Percentiles rank a stretch among this genome's conserved stretches.
These are phyloP conservation scores for Oplegnathus fasciatus DNA, from an alignment of 2,113 vertebrate species.

Conservation along the genomic window DNA sequence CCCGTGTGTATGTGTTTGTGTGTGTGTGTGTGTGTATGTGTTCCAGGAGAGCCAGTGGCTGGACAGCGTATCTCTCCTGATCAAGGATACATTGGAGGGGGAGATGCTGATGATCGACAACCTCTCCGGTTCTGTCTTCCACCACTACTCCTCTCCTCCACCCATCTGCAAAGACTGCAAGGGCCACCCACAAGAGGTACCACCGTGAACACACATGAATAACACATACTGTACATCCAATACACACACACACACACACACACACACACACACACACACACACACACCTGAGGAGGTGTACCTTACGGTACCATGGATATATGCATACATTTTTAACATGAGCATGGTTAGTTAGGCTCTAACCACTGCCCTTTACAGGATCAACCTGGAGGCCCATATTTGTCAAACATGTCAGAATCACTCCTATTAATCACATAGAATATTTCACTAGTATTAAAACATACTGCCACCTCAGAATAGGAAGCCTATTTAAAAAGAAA, in stretches of 20 bases:
- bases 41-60: slow-evolving; percentile 98
- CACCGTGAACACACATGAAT: slow-evolving; percentile 31
- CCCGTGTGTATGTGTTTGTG: slow-evolving; percentile 65
- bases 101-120: slow-evolving; percentile 99
- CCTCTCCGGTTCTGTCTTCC: slow-evolving; percentile 98
- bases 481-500: not conserved
- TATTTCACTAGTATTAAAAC: not conserved
- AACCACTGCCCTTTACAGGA: not conserved
- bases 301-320: not conserved
- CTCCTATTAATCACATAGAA: not conserved
- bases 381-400: not conserved
- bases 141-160: slow-evolving; percentile 95
- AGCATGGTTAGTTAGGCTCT: not conserved
- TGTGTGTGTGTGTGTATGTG: slow-evolving; percentile 70
- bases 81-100: slow-evolving; percentile 98
- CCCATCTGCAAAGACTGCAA: slow-evolving; percentile 92
- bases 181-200: slow-evolving; percentile 95
- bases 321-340: not conserved
- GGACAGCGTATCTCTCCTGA: slow-evolving; percentile 99
- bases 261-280: not conserved
- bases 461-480: slow-evolving; percentile 1
- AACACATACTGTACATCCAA: not conserved
- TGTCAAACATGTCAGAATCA: slow-evolving; percentile 20
- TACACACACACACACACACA: not conserved
- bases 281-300: not conserved